Evolutionary conservation across 2,888 invertebrate species (phyloP).

Genomic region (Mycalesis mineus): DNA sequence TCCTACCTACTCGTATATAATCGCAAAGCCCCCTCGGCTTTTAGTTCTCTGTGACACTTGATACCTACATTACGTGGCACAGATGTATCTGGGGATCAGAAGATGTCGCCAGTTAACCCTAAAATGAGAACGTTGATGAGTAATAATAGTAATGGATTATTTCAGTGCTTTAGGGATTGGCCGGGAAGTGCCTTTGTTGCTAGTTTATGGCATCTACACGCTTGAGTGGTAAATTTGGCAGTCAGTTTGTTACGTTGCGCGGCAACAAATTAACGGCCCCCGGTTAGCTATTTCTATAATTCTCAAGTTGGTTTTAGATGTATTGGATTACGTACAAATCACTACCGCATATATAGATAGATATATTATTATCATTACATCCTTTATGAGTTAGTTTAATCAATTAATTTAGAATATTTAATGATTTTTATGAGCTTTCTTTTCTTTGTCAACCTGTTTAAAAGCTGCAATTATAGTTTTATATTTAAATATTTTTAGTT

Average conservation of each 20-base stretch:
- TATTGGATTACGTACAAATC: too few relatives aligned
- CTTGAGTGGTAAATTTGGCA: slow-evolving; percentile 17
- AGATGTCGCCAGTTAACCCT: slow-evolving; percentile 64
- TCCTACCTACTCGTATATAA: slow-evolving; percentile 40
- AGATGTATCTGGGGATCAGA: slow-evolving; percentile 50
- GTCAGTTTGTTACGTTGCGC: slow-evolving; percentile 22
- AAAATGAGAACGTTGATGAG: slow-evolving; percentile 57
- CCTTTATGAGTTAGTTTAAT: too few relatives aligned
- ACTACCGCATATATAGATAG: too few relatives aligned
- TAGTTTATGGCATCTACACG: slow-evolving; percentile 19
- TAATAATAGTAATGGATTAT: slow-evolving; percentile 67
- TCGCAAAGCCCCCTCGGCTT: slow-evolving; percentile 44
- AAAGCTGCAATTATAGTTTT: too few relatives aligned
- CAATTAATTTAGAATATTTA: too few relatives aligned
- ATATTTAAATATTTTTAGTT: too few relatives aligned
- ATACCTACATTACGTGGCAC: slow-evolving; percentile 52
- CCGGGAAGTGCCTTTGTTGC: slow-evolving; percentile 30
- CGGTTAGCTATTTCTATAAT: too few relatives aligned
- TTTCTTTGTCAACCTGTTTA: too few relatives aligned
- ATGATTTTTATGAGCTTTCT: too few relatives aligned
- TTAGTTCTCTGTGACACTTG: slow-evolving; percentile 65
- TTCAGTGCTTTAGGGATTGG: slow-evolving; percentile 33
- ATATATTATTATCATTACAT: too few relatives aligned
- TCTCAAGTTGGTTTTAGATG: too few relatives aligned
- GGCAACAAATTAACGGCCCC: slow-evolving; percentile 11